Base-by-base conservation (phyloP, 2,888 invertebrate genomes). In the Pyrgus malvae region DNA sequence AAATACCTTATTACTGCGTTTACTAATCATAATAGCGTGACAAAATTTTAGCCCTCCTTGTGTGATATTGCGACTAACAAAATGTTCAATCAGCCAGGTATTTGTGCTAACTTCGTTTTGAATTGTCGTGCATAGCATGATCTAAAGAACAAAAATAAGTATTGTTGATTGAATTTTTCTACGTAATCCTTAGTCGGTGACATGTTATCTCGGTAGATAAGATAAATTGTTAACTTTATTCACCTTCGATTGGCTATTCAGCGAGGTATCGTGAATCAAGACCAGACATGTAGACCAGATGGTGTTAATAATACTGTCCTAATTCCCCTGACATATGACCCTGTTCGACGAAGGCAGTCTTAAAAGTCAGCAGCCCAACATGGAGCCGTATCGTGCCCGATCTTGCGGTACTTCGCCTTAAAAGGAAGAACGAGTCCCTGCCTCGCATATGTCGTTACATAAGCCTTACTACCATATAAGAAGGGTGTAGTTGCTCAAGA, bases 281-380 rank as follows among this genome's bases (percentile, higher is more conserved):
- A 40, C 23, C 46, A 11, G 48, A 63, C 67, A 64, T 65, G 53
- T 64, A 65, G 57, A 69, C 79, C 86, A 86, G 78, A 85, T 85
- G 86, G 83, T 68, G 67, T 60, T 61, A 66, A 65, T 62, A 58
- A 62, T 64, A 69, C 65, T 75, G 85, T 78, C 82, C 86, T 77
- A 80, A 80, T 87, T 89, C 81, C 78, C 79, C 77, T 83, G 87
- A 86, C 83, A 80, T 82, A 78, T 83, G 87, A 86, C 88, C 87
- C 81, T 83, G 86, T 69, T 63, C 71, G 67, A 78, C 71, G 75
- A 83, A 83, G 80, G 84, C 81, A 77, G 72, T 74, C 74, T 74
- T 84, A 81, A 84, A 85, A 84, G 80, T 78, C 79, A 75, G 69
- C 67, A 64, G 73, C 88, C 87, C 73, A 79, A 87, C 67, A 90